Base-by-base conservation (phyloP, 2,888 invertebrate genomes). In the Reticulitermes lucifugus region DNA sequence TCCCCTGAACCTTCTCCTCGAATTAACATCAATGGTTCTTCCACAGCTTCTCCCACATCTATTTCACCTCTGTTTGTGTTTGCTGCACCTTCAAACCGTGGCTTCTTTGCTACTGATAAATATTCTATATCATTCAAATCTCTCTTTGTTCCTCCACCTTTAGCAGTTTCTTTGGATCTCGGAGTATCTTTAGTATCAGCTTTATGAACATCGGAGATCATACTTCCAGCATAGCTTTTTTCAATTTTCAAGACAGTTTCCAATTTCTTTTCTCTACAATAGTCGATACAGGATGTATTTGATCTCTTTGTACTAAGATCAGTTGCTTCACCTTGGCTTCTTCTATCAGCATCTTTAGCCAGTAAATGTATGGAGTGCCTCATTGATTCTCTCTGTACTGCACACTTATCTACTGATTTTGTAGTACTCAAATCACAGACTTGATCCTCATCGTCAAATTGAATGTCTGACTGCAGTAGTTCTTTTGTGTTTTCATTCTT, bases 1-100 rank as follows among this genome's bases (percentile, higher is more conserved):
- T 90, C 91, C 7, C 97, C 97, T 88, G 91, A 93, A 71, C 97
- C 97, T 89, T 94, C 94, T 0, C 96, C 96, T 88, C 92, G 93
- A 89, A 96, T 92, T 90, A 93, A 94, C 91, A 95, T 92, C 0
- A 95, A 91, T 0, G 94, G 93, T 90, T 97, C 97, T 89, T 94
- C 94, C 84, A 97, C 95, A 88, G 93, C 93, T 89, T 96, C 96
- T 46, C 96, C 94, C 82, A 95, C 89, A 35, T n/a, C 46, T 46
- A 43, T 2, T 46, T n/a, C 22, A 77, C 14, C 41, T 21, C 77
- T 22, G 46, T 46, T 77, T 46, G 46, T n/a, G 21, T 46, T 46
- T 43, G 22, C 9, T 43, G n/a, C 7, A 46, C 21, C 77, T n/a
- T 77, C 77, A 22, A 9, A 77, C 25, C 77, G 35, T 43, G 22